These are phyloP conservation scores for Cenopis cana DNA, from an alignment of 2,888 invertebrate genomes.

Conservation along the genomic window DNA sequence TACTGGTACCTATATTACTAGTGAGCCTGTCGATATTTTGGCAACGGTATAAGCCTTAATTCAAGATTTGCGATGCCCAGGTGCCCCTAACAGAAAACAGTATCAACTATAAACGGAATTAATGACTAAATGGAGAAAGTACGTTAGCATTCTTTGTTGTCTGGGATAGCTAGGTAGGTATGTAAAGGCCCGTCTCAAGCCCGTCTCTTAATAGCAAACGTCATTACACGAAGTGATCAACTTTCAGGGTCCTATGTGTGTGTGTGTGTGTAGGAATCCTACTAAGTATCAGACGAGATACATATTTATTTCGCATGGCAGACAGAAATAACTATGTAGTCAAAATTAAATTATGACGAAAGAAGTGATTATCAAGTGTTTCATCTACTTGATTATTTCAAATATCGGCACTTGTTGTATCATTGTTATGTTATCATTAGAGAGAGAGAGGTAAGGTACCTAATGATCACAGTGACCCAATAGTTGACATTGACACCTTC, in stretches of 20 bases:
- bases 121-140: not conserved
- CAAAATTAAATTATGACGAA: no score
- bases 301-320: not conserved
- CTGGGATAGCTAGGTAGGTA: conserved; percentile 11
- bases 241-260: conserved; percentile 8
- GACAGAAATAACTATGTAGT: not conserved
- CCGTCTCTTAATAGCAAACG: conserved; percentile 29
- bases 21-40: no score
- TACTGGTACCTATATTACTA: no score
- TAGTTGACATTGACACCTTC: no score
- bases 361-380: no score
- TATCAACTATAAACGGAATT: not conserved
- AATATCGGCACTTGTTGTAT: no score
- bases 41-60: no score
- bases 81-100: not conserved
- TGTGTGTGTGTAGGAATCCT: not conserved
- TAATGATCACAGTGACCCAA: no score
- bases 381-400: no score
- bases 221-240: conserved; percentile 29
- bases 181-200: conserved; percentile 12
- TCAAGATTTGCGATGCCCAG: not conserved
- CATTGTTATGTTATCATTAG: no score
- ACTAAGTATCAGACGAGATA: not conserved
- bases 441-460: no score
- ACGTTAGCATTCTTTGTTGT: conserved; percentile 35